Base-by-base conservation (phyloP, 1,140 invertebrate genomes). In the Drosophila sucinea region DNA sequence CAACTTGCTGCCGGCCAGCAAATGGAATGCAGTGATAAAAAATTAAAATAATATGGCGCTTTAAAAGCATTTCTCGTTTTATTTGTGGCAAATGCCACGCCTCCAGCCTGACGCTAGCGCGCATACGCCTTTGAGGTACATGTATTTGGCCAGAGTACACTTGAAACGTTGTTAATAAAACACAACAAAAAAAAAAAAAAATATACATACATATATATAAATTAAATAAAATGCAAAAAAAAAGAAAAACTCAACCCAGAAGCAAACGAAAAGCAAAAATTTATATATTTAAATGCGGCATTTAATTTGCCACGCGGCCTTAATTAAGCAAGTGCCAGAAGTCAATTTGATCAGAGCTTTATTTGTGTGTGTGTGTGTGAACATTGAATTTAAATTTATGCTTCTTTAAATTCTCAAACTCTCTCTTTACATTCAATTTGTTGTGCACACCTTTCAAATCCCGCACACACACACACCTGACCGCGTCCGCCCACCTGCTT, bases 1-100 rank as follows among this genome's bases (percentile, higher is more conserved):
- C 73, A 81, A 77, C 70, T 63, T 69, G 79, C 79, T 73, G 70
- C 70, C 54, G 79, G 79, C 33, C 70, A 78, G 79, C 33, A 66
- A 78, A 61, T 72, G 64, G 57, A 60, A 60, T 41, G 55, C 79
- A 44, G 60, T 67, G 74, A 77, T 77, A 77, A 81, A 82, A 81
- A 78, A 70, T 72, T 61, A 70, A 78, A 81, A 77, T 64, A 47
- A 75, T 62, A 74, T 58, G 25, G 62, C n/a, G 51, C 57, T 35
- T n/a, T 66, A 60, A 44, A 32, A 44, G 51, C 30, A 61, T 60
- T 65, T 65, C 63, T 54, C 30, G 17, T 23, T 30, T 60, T 58
- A 40, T 41, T 60, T 17, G 10, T 23, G 60, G 2, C 30, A 5
- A 10, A 10, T 51, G 23, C 23, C 44, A 47, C 44, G 44, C 44